phyloP scores from a whole-genome alignment of 2,113 vertebrate genomes.

The Rhizomys pruinosus region DNA sequence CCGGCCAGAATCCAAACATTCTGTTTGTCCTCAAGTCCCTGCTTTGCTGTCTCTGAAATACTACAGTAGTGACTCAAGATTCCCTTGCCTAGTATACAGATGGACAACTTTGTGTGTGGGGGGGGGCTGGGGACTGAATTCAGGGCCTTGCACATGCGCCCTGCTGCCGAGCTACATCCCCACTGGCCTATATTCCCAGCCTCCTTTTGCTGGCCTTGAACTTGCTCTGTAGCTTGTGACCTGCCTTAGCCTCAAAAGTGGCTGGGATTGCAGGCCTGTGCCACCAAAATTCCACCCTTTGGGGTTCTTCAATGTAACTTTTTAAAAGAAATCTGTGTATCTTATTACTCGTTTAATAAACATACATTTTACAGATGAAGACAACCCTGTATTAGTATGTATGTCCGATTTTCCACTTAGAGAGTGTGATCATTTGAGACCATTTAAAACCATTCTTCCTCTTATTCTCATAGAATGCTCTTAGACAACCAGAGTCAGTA shows the following conservation, averaged over 20 bases:
- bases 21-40: not conserved
- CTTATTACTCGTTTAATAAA: not conserved
- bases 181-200: too few relatives aligned
- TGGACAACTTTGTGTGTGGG: not conserved
- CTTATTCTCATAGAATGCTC: not conserved
- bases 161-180: not conserved
- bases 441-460: not conserved
- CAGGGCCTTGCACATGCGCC: not conserved
- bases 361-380: not conserved
- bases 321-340: constrained; percentile 14
- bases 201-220: not conserved
- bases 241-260: too few relatives aligned
- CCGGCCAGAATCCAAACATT: constrained; percentile 7
- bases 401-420: not conserved
- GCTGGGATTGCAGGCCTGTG: not conserved
- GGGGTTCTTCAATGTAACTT: not conserved
- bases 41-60: not conserved
- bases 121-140: too few relatives aligned
- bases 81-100: not conserved
- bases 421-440: not conserved
- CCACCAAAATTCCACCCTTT: not conserved
- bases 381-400: not conserved
- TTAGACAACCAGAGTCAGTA: not conserved
- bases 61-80: not conserved
- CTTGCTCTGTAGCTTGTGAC: not conserved